Evolutionary conservation across 2,888 invertebrate genomes (phyloP), one percentile per base, ranked within the genome.

Genomic region (Cataglyphis altisquamis): DNA sequence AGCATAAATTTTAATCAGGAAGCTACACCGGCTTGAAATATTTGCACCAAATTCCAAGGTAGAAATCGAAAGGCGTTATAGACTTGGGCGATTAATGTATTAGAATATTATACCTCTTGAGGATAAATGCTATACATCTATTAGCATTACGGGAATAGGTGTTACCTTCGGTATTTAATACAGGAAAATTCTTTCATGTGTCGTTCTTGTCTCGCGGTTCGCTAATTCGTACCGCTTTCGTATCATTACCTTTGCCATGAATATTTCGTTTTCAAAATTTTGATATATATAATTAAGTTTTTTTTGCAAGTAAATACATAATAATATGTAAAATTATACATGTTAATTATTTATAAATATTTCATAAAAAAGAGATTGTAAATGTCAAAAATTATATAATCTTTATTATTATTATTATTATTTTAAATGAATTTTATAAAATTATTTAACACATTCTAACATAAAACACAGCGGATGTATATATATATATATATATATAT

Each of bases 91-190:
- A 89, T 88, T 86, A 88, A 89, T 87, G 85, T 86, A 86, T 73
- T 83, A 82, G 81, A 74, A 82, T 74, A 83, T 86, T 48, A 84
- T 10, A 85, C 18, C 36, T 15, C 29, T 83, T 67, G 66, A 39
- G 41, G 62, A 75, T 82, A 62, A 83, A 60, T 81, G 68, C 55
- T 63, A 84, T 83, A 86, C 84, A 84, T 88, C 4, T 87, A 84
- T 82, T 18, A 78, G 18, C 48, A 48, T 48, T 80, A 77, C 80
- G 63, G 32, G 85, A 89, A 84, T 89, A 87, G 89, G 89, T 89
- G 89, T 89, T 89, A 89, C 89, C 86, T 89, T 86, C 86, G 89
- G 70, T 89, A 89, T 89, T 89, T 89, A 89, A 89, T 60, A 78
- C 75, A 86, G 55, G 29, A 80, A 85, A 88, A 88, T 86, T 84